Conservation (phyloP, 2,113 vertebrate genomes). For the Lamprotornis superbus region DNA sequence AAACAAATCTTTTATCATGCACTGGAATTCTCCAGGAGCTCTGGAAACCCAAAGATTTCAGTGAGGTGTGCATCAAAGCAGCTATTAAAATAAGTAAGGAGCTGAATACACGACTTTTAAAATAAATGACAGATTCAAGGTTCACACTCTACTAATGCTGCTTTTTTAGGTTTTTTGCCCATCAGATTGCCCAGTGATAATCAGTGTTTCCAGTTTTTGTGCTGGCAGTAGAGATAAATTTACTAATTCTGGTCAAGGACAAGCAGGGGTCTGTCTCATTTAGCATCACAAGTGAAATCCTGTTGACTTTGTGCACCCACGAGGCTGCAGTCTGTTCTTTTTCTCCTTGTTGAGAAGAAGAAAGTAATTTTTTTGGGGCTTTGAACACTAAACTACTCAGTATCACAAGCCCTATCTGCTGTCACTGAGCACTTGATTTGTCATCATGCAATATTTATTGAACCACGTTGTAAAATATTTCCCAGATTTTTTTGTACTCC, state of each 20-base stretch:
- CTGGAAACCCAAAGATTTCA: not conserved
- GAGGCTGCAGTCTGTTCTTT: not conserved
- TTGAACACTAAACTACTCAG: not conserved
- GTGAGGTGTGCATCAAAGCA: accelerated
- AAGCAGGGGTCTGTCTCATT: not conserved
- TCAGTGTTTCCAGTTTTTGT: not conserved
- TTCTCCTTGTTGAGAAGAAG: not conserved
- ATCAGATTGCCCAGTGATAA: not conserved
- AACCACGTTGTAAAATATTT: not conserved
- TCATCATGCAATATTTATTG: not conserved
- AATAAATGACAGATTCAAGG: not conserved
- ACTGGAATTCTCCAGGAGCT: not conserved
- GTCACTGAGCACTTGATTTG: not conserved
- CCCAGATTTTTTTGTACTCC: not conserved
- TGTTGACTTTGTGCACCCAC: not conserved
- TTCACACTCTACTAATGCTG: not conserved
- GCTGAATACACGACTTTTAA: not conserved
- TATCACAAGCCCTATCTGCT: not conserved
- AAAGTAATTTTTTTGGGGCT: not conserved
- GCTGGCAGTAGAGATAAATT: not conserved
- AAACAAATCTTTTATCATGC: not conserved
- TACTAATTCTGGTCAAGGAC: not conserved
- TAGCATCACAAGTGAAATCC: not conserved
- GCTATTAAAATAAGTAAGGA: not conserved
- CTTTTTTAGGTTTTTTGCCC: not conserved